A percentile compares a stretch with the other conserved stretches of the same genome.
Conservation (phyloP, 2,888 invertebrate species). For the Xanthia icteritia region DNA sequence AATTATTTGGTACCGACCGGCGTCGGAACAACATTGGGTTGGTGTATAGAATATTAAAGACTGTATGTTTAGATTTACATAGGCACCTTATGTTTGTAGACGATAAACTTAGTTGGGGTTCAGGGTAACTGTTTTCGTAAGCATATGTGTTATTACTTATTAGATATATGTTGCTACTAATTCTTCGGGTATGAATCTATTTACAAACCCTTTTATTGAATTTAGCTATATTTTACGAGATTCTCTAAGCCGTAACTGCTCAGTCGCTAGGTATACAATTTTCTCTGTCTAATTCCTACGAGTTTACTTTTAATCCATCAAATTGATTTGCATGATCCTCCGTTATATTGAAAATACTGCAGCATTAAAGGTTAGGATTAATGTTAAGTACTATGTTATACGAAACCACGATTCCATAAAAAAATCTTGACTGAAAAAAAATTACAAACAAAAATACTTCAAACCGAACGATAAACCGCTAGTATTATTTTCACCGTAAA, state of each 20-base stretch:
- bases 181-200: not conserved
- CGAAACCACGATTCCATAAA: too few species aligned
- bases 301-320: too few species aligned
- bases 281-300: not conserved
- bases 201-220: not conserved
- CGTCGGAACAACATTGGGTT: constrained; percentile 47
- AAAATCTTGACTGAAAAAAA: too few species aligned
- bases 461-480: too few species aligned
- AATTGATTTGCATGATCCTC: too few species aligned
- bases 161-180: not conserved
- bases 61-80: constrained; percentile 36
- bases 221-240: not conserved
- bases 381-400: too few species aligned
- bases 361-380: too few species aligned
- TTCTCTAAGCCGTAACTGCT: not conserved
- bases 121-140: constrained; percentile 15
- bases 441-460: too few species aligned
- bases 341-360: too few species aligned
- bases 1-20: constrained; percentile 62
- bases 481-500: too few species aligned
- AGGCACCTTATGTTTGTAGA: constrained; percentile 43
- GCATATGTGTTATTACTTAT: not conserved
- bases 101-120: constrained; percentile 42
- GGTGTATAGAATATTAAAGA: constrained; percentile 61
- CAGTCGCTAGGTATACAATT: not conserved